These are phyloP conservation scores for Suillia variegata DNA, from an alignment of 2,888 invertebrate genomes.

Conservation along the genomic window DNA sequence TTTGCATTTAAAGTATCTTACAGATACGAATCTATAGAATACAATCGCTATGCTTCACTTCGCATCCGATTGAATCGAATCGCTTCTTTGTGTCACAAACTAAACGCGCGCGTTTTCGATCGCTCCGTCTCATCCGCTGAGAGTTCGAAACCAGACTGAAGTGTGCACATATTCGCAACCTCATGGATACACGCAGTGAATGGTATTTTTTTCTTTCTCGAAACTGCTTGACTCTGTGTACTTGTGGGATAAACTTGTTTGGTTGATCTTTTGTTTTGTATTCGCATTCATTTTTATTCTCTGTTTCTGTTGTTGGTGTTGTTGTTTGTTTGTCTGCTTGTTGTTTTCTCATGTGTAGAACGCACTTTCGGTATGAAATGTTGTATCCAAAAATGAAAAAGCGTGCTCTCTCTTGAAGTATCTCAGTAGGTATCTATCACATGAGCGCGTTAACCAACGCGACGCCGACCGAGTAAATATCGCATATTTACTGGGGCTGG, in stretches of 20 bases:
- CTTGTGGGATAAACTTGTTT: background rate
- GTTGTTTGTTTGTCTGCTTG: background rate
- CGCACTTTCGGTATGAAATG: background rate
- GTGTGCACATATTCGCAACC: background rate
- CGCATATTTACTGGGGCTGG: too few species aligned
- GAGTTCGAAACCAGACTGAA: conserved; percentile 54
- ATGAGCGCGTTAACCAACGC: too few species aligned
- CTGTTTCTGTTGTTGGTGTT: too few species aligned
- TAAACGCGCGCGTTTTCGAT: conserved; percentile 32
- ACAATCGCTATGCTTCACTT: background rate
- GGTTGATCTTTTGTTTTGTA: background rate
- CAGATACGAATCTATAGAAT: background rate
- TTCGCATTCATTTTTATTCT: background rate
- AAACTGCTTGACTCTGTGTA: background rate
- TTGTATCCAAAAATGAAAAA: too few species aligned
- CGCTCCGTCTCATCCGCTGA: conserved; percentile 37
- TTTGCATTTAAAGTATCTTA: background rate
- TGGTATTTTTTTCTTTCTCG: too few species aligned
- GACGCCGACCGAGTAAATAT: too few species aligned
- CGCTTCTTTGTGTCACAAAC: background rate
- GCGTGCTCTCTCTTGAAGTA: too few species aligned
- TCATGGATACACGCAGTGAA: background rate
- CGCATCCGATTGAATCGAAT: background rate
- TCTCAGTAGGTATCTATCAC: too few species aligned
- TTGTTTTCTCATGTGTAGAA: too few species aligned